Percentiles rank a stretch among this genome's conserved stretches.
Evolutionary conservation across 2,888 invertebrate genomes (phyloP).

Genomic region (Leptura quadrifasciata): DNA sequence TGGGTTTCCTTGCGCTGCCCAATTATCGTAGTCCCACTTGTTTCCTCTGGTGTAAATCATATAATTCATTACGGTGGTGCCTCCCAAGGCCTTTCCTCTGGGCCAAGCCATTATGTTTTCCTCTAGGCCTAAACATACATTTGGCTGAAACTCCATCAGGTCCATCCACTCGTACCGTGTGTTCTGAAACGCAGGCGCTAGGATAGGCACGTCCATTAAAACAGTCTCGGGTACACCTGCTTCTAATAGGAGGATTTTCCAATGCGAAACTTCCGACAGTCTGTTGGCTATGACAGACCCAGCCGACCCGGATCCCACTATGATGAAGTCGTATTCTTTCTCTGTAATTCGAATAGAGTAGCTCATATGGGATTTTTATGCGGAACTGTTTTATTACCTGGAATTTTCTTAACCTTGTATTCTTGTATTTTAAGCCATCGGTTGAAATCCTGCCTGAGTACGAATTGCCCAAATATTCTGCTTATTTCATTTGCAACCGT

Average conservation of each 20-base stretch:
- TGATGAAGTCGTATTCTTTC: slow-evolving; percentile 83
- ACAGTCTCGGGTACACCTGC: slow-evolving; percentile 27
- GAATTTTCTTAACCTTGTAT: not conserved
- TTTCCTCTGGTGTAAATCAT: slow-evolving; percentile 87
- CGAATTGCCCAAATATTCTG: not conserved
- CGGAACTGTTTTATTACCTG: not conserved
- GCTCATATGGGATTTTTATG: not conserved
- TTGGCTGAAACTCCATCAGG: slow-evolving; percentile 67
- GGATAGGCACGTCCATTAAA: slow-evolving; percentile 24
- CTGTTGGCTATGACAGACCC: slow-evolving; percentile 80
- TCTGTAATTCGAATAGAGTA: not conserved
- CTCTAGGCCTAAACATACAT: slow-evolving; percentile 46
- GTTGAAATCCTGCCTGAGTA: slow-evolving; percentile 1
- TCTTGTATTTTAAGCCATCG: slow-evolving; percentile 1
- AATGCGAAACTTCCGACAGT: slow-evolving; percentile 27
- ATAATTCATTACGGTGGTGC: slow-evolving; percentile 78
- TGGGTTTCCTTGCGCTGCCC: slow-evolving; percentile 81
- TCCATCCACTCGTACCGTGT: slow-evolving; percentile 71
- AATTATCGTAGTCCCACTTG: slow-evolving; percentile 80
- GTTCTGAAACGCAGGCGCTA: slow-evolving; percentile 29
- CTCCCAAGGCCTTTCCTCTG: slow-evolving; percentile 78
- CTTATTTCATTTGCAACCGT: slow-evolving; percentile 10
- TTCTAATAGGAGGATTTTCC: slow-evolving; percentile 32
- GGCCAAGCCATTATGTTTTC: slow-evolving; percentile 72
- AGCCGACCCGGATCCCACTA: slow-evolving; percentile 90